Evolutionary conservation across 2,797 vertebrate genomes (phyloP), one percentile per base, ranked within the genome.

Genomic region (Fratercula arctica): DNA sequence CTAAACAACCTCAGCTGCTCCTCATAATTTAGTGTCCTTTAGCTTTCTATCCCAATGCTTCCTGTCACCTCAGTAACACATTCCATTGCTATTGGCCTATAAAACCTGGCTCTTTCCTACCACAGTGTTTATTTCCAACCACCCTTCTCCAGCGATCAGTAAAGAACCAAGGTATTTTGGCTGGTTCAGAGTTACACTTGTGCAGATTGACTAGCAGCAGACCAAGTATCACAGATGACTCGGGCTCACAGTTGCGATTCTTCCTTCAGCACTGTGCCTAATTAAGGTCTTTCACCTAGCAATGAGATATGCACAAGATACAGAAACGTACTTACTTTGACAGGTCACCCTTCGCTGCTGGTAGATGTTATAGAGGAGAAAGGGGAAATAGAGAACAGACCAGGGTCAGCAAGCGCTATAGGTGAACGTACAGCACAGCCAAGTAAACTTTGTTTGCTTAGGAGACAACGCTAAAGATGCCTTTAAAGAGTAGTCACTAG

Each of bases 81-180:
- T 2, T 12, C 43, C 20, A 31, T 25, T 28, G 5, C 43, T 48
- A 23, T 2, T 43, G 29, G 26, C 31, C 46, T 69, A 67, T 26
- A 85, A 89, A 83, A 50, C 10, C 33, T 39, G 37, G 6, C 16
- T 76, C 29, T 53, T 41, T 39, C 41, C 68, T 72, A 59, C 6
- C 46, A 56, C 21, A 48, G 50, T 5, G 1, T 15, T 68, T 3
- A 48, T 53, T 87, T 69, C 50, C 82, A 78, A 13, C 9, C 57
- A 76, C 6, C 6, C 25, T 39, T 61, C 54, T 73, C 39, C 54
- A 89, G 45, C 2, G 0, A 53, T 0, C 6, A 3, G 43, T 3
- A n/a, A 51, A 64, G 48, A 74, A 46, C 11, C 23, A 26, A 70
- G 29, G 29, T 5, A 24, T 13, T 45, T 20, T 6, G 13, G 43